Base-by-base conservation (phyloP, 64 coral and sea anemone genomes). In the Stylophora pistillata region DNA sequence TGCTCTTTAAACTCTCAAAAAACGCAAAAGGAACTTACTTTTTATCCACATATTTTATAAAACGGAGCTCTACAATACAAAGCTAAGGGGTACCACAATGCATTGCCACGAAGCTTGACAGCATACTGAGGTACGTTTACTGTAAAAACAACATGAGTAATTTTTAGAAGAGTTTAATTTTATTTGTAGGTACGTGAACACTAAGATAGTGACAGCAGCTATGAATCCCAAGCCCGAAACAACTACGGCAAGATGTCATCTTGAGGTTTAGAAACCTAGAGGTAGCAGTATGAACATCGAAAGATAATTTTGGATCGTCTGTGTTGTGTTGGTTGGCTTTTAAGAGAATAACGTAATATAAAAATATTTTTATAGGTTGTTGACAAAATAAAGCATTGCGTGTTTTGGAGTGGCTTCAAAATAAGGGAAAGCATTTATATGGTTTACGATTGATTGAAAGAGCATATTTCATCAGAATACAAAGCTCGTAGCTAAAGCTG, bases 401-500 rank as follows among this genome's bases (percentile, higher is more conserved):
- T 69, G 21, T 84, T 84, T 84, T 84, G 80, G 80, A 70, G 53
- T 68, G 64, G n/a, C 60, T 70, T 84, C 25, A 13, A 58, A 58
- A 59, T 14, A 13, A 27, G 13, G 77, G 58, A 29, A 32, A 28
- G 6, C 37, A 6, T 3, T 41, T 3, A 3, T 41, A 41, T 41
- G 6, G 6, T n/a, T n/a, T n/a, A n/a, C n/a, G n/a, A n/a, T n/a
- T n/a, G n/a, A n/a, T n/a, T n/a, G n/a, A n/a, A n/a, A n/a, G n/a
- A n/a, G n/a, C n/a, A n/a, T n/a, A n/a, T n/a, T n/a, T n/a, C n/a
- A n/a, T n/a, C n/a, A n/a, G n/a, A n/a, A n/a, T n/a, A n/a, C n/a
- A n/a, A n/a, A n/a, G n/a, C n/a, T n/a, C n/a, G n/a, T n/a, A n/a
- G n/a, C n/a, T n/a, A n/a, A n/a, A n/a, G n/a, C n/a, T n/a, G n/a